Base-by-base conservation (phyloP, 1,140 invertebrate species). In the Danaus melanippus region DNA sequence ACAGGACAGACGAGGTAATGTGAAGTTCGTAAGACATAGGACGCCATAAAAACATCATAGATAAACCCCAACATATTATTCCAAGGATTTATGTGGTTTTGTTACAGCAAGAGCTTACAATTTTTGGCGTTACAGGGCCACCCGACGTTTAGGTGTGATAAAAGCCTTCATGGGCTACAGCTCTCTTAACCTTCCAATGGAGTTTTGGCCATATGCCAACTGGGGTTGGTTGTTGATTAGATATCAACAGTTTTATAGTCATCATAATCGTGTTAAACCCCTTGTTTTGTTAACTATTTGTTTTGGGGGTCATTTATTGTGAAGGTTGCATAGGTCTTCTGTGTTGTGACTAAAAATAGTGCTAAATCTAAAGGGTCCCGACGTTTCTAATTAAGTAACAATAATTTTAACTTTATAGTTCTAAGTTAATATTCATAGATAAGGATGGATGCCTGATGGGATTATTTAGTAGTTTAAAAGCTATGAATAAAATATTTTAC, bases 1-100 rank as follows among this genome's bases (percentile, higher is more conserved):
- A 10, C 89, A 92, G 65, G 91, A 93, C 58, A 89, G 93, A 67
- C 90, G 92, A 90, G 93, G 93, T 94, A 71, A 32, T 39, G 62
- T 58, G 2, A 46, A 50, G 12, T 49, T 10, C 32, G 10, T 12
- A 40, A 12, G 42, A 41, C 8, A 42, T 47, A 17, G 44, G 32
- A 50, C 12, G 42, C 43, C 44, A 42, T 41, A 51, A 50, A 8
- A 39, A 50, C 15, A 15, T 15, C 15, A 15, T 4, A 32, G 21
- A 32, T 32, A 47, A 11, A 55, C 49, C 10, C 56, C 67, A 60
- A 84, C 86, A 64, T 76, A 80, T 71, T 74, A 74, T 79, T 81
- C 74, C 73, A 83, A 69, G 74, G 69, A 66, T 69, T 65, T 54
- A 61, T 77, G 61, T 79, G 55, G 65, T 86, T 82, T 78, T 83